Base-by-base conservation (phyloP, 2,113 vertebrate species). In the Noctilio leporinus region DNA sequence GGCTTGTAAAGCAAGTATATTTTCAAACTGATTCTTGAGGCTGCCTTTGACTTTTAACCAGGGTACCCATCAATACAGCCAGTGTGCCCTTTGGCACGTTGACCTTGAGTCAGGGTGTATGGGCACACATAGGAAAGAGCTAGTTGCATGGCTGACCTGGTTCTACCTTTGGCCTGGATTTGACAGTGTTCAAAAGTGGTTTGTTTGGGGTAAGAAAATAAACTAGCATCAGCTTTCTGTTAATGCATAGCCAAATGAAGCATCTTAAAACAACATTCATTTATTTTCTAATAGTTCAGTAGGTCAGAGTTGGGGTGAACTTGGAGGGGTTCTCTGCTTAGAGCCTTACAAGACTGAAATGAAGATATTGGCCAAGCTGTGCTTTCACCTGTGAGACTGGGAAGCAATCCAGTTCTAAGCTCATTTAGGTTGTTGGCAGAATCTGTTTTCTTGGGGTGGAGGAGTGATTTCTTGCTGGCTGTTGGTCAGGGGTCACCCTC, bases 1-100 rank as follows among this genome's bases (percentile, higher is more conserved):
- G 55, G 17, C 45, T 97, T 95, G 69, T 91, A 96, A 94, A 95
- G 49, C 62, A 91, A 85, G 55, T 86, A 19, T 83, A 55, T 94
- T 96, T 96, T 93, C 92, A 92, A 91, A 95, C 75, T 7, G 24
- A 59, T 30, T 91, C 89, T 89, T 80, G 33, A 92, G 45, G 33
- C 40, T 82, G n/a, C 67, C 30, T 73, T 53, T 67, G 78, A 86
- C 87, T 92, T 95, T 95, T 90, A 97, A 92, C 92, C 33, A 83
- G 64, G 64, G 53, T 14, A 22, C 65, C 17, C 0, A n/a, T 11
- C 43, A 49, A 4, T 76, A 47, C 7, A 2, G 43, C 19, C 9
- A 69, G 26, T n/a, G 7, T 35, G 22, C 57, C 35, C 38, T 78
- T 59, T 30, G 45, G 43, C 43, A 55, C 10, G 70, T 82, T 91